A percentile compares a stretch with the other conserved stretches of the same genome.
These are phyloP conservation scores for Phocoena sinus DNA, from an alignment of 2,113 vertebrate genomes.

Conservation along the genomic window DNA sequence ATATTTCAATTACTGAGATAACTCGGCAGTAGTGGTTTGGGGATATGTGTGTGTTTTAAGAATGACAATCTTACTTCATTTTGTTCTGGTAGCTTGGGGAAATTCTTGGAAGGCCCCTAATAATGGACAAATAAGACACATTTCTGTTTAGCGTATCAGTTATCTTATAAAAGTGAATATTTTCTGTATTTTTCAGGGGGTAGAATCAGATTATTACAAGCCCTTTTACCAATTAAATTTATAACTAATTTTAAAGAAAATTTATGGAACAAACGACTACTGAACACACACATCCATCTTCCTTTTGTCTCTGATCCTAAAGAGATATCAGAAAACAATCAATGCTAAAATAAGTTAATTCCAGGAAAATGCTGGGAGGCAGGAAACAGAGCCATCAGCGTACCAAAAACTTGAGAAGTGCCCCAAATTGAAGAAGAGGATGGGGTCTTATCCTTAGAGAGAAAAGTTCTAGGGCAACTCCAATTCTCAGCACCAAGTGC, in stretches of 20 bases:
- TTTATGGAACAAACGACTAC: not conserved
- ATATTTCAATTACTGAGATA: not conserved
- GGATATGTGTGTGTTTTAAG: not conserved
- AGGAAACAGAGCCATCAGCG: not conserved
- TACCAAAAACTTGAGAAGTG: not conserved
- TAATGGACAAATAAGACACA: not conserved
- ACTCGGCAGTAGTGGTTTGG: not conserved
- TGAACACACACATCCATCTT: not conserved
- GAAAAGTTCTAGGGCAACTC: too few relatives aligned
- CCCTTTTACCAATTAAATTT: not conserved
- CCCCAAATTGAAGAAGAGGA: not conserved
- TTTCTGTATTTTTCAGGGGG: not conserved
- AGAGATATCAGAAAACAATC: not conserved
- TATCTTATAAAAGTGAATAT: not conserved
- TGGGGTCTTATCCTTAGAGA: not conserved
- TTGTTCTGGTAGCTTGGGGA: not conserved
- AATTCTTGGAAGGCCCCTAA: not conserved
- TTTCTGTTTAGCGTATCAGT: not conserved
- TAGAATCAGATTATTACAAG: not conserved
- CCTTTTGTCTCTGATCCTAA: not conserved
- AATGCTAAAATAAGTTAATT: not conserved
- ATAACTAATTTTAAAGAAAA: not conserved
- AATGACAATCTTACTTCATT: not conserved
- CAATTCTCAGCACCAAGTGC: not conserved
- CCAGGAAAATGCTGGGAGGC: not conserved